Evolutionary conservation across 2,797 vertebrate genomes (phyloP).

Genomic region (Cossypha caffra): DNA sequence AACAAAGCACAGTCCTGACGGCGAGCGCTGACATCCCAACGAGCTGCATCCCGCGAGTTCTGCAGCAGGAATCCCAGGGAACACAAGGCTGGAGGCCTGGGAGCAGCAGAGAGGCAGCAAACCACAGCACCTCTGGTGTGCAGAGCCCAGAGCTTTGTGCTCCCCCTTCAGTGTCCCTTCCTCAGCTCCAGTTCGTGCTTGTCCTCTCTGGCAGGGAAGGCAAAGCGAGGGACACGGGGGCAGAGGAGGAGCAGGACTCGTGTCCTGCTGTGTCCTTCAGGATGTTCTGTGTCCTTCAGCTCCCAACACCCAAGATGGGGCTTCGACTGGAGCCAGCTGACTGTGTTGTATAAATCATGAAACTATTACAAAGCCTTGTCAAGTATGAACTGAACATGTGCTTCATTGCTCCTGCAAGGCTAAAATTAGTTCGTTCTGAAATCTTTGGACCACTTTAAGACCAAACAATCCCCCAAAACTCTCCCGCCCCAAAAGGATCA

Average conservation of each 20-base stretch:
- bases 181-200: neutral
- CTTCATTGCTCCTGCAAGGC: conserved; percentile 39
- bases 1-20: neutral
- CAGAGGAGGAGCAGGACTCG: neutral
- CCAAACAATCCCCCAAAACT: conserved; percentile 51
- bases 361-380: neutral
- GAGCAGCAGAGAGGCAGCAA: neutral
- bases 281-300: conserved; percentile 1
- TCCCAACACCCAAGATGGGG: neutral
- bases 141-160: neutral
- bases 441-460: conserved; percentile 66
- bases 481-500: neutral
- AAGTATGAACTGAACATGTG: neutral
- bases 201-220: neutral
- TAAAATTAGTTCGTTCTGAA: conserved; percentile 67
- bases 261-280: neutral
- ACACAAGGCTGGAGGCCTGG: neutral
- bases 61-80: neutral
- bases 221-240: neutral
- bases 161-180: neutral
- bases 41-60: rapidly evolving
- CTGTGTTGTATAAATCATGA: neutral
- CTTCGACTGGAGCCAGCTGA: neutral
- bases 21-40: rapidly evolving
- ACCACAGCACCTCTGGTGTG: neutral